These are phyloP conservation scores for Drosophila kokeensis DNA, from an alignment of 2,888 invertebrate genomes.

Conservation along the genomic window DNA sequence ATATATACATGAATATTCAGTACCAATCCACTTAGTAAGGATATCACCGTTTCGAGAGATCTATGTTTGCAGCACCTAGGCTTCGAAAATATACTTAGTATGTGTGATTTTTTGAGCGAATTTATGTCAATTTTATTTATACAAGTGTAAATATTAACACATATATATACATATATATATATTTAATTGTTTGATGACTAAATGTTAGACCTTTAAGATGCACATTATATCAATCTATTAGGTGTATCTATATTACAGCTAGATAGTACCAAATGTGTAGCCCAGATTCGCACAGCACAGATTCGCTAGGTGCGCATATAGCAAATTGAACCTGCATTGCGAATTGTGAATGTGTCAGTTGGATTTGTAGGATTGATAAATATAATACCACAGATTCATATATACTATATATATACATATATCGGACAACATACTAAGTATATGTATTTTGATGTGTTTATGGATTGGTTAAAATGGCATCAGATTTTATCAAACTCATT, in stretches of 20 bases:
- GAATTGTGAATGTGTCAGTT: constrained; percentile 47
- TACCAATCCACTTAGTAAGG: constrained; percentile 10
- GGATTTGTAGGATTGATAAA: constrained; percentile 33
- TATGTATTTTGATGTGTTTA: constrained; percentile 43
- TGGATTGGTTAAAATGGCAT: constrained; percentile 39
- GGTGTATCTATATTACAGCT: constrained; percentile 37
- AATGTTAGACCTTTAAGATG: constrained; percentile 16
- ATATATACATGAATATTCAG: constrained; percentile 22
- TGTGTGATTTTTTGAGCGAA: constrained; percentile 63
- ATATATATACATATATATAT: background rate
- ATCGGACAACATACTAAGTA: constrained; percentile 29
- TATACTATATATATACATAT: constrained; percentile 3
- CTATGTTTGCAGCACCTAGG: constrained; percentile 10
- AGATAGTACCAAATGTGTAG: constrained; percentile 68
- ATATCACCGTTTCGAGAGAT: constrained; percentile 7
- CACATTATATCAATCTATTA: constrained; percentile 14
- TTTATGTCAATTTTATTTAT: constrained; percentile 49
- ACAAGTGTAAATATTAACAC: constrained; percentile 34
- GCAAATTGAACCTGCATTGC: constrained; percentile 34
- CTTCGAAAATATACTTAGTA: constrained; percentile 23
- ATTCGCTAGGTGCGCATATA: constrained; percentile 2
- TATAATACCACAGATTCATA: constrained; percentile 11
- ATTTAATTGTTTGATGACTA: constrained; percentile 18
- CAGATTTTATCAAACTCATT: constrained; percentile 61
- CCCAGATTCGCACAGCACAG: background rate